Conservation (phyloP, 2,888 invertebrate genomes). For the Hypsopygia costalis region DNA sequence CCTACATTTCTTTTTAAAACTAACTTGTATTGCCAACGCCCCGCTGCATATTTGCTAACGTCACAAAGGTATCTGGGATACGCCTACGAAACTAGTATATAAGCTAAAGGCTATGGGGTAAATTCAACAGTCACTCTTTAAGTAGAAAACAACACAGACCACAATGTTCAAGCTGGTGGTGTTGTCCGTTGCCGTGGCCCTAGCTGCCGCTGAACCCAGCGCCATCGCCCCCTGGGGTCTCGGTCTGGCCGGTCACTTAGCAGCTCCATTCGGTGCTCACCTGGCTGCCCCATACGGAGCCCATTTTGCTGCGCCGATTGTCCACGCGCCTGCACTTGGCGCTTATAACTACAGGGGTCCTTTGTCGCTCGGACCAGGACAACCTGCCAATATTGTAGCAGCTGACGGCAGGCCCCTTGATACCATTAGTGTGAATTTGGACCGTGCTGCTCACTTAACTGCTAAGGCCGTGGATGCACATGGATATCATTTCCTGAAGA, state of each 20-base stretch:
- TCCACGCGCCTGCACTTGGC: conserved; percentile 44
- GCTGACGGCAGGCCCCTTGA: conserved; percentile 71
- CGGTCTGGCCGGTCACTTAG: conserved; percentile 12
- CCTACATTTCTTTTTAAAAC: conserved; percentile 47
- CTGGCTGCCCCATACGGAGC: conserved; percentile 41
- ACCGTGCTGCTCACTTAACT: conserved; percentile 63
- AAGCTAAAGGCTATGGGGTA: conserved; percentile 46
- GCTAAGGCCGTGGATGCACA: conserved; percentile 55
- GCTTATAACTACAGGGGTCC: conserved; percentile 69
- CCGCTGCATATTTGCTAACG: conserved; percentile 54
- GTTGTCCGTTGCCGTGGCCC: conserved; percentile 82
- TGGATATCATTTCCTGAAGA: conserved; percentile 47
- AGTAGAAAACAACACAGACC: conserved; percentile 71
- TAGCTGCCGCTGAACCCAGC: conserved; percentile 74
- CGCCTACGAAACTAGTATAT: conserved; percentile 65
- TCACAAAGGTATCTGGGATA: conserved; percentile 67
- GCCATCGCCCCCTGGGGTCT: conserved; percentile 29
- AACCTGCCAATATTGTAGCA: conserved; percentile 67
- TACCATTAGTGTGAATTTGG: conserved; percentile 68
- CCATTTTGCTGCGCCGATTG: conserved; percentile 32
- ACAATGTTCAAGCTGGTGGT: conserved; percentile 82
- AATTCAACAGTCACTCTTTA: conserved; percentile 57
- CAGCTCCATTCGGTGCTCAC: conserved; percentile 25
- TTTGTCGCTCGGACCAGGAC: conserved; percentile 63
- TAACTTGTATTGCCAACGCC: conserved; percentile 50